Percentiles rank a stretch among this genome's conserved stretches.
These are phyloP conservation scores for Rhagophthalmus giganteus DNA, from an alignment of 2,888 invertebrate species.

Conservation along the genomic window DNA sequence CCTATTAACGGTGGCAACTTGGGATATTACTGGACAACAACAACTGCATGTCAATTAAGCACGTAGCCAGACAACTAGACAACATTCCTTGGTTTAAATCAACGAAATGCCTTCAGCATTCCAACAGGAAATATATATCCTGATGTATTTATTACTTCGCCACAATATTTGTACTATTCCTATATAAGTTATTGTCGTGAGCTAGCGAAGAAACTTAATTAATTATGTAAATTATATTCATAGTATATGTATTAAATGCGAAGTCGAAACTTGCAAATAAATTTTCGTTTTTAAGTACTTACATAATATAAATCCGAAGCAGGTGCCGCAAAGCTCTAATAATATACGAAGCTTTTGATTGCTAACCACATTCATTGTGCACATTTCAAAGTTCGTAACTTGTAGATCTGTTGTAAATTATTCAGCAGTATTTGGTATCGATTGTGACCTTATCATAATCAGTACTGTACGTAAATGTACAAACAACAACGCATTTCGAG, in stretches of 20 bases:
- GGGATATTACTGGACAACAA: slow-evolving; percentile 39
- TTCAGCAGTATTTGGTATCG: slow-evolving; percentile 43
- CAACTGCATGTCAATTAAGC: slow-evolving; percentile 46
- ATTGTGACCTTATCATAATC: slow-evolving; percentile 43
- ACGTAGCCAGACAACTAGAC: slow-evolving; percentile 42
- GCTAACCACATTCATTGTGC: slow-evolving; percentile 15
- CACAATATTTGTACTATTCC: too few species aligned
- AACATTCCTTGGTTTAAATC: slow-evolving; percentile 47
- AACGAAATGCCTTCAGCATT: slow-evolving; percentile 46
- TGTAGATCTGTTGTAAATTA: slow-evolving; percentile 31
- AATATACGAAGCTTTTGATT: slow-evolving; percentile 13
- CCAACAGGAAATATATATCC: slow-evolving; percentile 41
- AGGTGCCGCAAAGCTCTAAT: slow-evolving; percentile 9
- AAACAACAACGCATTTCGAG: slow-evolving; percentile 39
- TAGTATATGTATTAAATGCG: too few species aligned
- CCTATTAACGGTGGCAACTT: too few species aligned
- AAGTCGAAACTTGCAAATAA: too few species aligned
- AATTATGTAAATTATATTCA: too few species aligned
- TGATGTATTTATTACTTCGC: slow-evolving; percentile 47
- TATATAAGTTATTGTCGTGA: too few species aligned
- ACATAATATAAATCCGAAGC: too few species aligned
- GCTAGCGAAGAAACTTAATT: too few species aligned
- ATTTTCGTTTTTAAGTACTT: slow-evolving; percentile 1
- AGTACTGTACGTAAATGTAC: slow-evolving; percentile 42
- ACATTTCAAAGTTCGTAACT: slow-evolving; percentile 13